A percentile compares a stretch with the other conserved stretches of the same genome.
Evolutionary conservation across 2,113 vertebrate genomes (phyloP).

Genomic region (Mastomys coucha): DNA sequence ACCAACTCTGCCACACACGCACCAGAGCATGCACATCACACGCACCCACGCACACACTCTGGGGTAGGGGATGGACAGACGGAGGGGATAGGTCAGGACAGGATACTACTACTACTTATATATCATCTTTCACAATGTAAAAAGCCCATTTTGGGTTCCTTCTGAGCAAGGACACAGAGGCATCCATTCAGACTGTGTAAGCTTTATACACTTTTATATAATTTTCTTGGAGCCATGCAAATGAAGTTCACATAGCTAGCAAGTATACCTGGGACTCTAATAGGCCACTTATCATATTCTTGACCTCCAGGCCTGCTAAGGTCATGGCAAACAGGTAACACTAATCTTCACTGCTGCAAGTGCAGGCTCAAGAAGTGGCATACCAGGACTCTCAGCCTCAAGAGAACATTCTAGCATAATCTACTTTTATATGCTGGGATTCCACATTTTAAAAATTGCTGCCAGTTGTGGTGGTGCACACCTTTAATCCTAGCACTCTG

Average conservation of each 20-base stretch:
- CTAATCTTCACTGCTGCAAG: background rate
- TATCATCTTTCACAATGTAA: background rate
- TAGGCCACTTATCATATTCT: background rate
- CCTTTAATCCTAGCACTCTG: background rate
- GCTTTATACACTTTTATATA: background rate
- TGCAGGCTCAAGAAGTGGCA: background rate
- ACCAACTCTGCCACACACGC: background rate
- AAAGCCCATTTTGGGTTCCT: background rate
- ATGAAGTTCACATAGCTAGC: background rate
- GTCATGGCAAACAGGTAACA: background rate
- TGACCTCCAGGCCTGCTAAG: background rate
- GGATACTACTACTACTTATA: background rate
- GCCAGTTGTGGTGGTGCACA: too few relatives aligned
- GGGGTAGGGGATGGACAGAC: background rate
- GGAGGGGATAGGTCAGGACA: too few relatives aligned
- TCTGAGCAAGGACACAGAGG: background rate
- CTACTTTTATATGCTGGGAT: background rate
- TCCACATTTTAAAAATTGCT: background rate
- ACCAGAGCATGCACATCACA: background rate
- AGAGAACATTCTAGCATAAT: background rate
- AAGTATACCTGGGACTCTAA: background rate
- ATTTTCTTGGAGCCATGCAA: background rate
- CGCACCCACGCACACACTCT: background rate
- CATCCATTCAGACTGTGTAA: background rate
- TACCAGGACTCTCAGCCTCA: background rate